phyloP scores from a whole-genome alignment of 2,888 invertebrate species.

The Euspilapteryx auroguttella region DNA sequence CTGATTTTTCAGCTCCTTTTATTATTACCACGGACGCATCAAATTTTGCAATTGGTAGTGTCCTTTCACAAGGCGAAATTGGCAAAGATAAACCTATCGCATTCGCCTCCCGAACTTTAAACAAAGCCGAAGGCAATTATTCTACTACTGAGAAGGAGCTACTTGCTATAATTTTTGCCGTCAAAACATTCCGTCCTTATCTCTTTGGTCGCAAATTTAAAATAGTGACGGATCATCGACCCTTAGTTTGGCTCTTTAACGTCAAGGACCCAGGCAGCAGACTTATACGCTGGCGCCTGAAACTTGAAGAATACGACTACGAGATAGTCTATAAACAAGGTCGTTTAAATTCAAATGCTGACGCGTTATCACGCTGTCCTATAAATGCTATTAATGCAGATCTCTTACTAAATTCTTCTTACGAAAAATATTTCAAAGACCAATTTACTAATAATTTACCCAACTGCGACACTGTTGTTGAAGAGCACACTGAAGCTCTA shows the following conservation, averaged over 20 bases:
- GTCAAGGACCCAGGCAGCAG: conserved; percentile 12
- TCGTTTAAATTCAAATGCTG: too few relatives aligned
- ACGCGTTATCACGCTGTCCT: too few relatives aligned
- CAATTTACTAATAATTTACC: neutral
- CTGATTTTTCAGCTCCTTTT: conserved; percentile 9
- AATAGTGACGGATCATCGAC: neutral
- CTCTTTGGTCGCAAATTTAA: neutral
- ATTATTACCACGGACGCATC: conserved; percentile 10
- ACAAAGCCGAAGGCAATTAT: conserved; percentile 3
- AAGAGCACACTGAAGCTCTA: conserved; percentile 4
- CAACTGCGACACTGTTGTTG: conserved; percentile 1
- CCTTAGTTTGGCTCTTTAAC: conserved; percentile 7
- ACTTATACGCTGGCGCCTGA: too few relatives aligned
- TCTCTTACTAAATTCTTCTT: too few relatives aligned
- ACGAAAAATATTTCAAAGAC: neutral
- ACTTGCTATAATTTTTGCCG: conserved; percentile 11
- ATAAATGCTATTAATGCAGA: too few relatives aligned
- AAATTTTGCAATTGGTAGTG: conserved; percentile 4
- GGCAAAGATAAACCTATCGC: conserved; percentile 5
- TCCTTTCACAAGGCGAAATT: conserved; percentile 5
- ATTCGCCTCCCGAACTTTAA: conserved; percentile 4
- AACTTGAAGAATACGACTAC: too few relatives aligned
- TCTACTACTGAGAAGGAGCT: conserved; percentile 12
- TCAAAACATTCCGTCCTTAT: conserved; percentile 11
- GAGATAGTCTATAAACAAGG: too few relatives aligned